Evolutionary conservation across 2,113 vertebrate species (phyloP).

Genomic region (Syngnathus scovelli): DNA sequence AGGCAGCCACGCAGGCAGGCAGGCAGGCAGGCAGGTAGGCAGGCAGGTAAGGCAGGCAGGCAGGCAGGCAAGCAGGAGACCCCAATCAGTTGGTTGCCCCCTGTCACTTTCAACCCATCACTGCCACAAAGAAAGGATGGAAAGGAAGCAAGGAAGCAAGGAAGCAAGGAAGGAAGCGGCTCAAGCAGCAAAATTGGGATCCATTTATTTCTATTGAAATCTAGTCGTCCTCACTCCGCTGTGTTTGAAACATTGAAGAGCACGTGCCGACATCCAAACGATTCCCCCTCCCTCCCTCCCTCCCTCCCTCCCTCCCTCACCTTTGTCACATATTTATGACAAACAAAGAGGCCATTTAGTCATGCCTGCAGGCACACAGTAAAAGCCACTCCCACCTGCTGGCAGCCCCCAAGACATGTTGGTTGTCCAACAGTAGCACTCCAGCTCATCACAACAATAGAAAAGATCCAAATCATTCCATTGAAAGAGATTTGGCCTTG

Average conservation of each 20-base stretch:
- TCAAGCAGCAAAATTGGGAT: too few relatives aligned
- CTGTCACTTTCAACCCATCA: slow-evolving; percentile 35
- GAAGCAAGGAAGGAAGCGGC: not conserved
- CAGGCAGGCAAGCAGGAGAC: not conserved
- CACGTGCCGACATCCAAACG: slow-evolving; percentile 25
- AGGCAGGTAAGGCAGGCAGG: too few relatives aligned
- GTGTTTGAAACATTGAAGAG: slow-evolving; percentile 50
- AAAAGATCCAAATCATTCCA: not conserved
- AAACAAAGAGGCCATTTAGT: slow-evolving; percentile 49
- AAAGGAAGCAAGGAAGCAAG: not conserved
- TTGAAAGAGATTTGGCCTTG: not conserved
- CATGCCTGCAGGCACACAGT: slow-evolving; percentile 32
- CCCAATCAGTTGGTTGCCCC: slow-evolving; percentile 23
- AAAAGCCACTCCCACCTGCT: slow-evolving; percentile 28
- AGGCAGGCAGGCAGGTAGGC: too few relatives aligned
- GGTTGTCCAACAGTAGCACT: not conserved
- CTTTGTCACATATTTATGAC: slow-evolving; percentile 39
- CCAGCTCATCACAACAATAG: not conserved
- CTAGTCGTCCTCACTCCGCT: slow-evolving; percentile 1
- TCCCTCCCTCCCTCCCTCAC: slow-evolving; percentile 26
- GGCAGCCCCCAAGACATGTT: slow-evolving; percentile 11
- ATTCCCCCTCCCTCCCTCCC: slow-evolving; percentile 20
- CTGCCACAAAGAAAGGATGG: slow-evolving; percentile 13
- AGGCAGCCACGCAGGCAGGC: too few relatives aligned
- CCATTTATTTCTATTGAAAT: slow-evolving; percentile 11